These are phyloP conservation scores for Cetonia aurata DNA, from an alignment of 2,888 invertebrate genomes.

Conservation along the genomic window DNA sequence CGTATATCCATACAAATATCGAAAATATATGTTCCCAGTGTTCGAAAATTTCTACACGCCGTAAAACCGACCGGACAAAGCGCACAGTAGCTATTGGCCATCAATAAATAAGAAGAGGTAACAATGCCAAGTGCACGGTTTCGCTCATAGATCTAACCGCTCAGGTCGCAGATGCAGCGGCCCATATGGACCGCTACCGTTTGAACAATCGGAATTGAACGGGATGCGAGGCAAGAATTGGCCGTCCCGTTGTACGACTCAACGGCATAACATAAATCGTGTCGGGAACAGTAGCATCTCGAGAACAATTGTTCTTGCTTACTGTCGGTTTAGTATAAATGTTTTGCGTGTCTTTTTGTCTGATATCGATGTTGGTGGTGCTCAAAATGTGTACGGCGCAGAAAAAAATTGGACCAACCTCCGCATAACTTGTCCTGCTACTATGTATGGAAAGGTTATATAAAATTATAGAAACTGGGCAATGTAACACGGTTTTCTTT, in stretches of 20 bases:
- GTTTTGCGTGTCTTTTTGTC: conserved; percentile 59
- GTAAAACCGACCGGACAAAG: conserved; percentile 56
- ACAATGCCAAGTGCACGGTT: conserved; percentile 65
- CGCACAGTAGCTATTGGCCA: conserved; percentile 65
- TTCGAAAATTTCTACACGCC: conserved; percentile 57
- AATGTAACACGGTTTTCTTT: too few species aligned
- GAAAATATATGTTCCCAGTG: conserved; percentile 54
- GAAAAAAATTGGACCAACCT: conserved; percentile 33
- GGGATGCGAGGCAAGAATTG: conserved; percentile 51
- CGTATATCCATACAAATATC: conserved; percentile 51
- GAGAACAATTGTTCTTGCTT: conserved; percentile 67
- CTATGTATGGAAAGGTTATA: background rate
- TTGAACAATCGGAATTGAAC: conserved; percentile 56
- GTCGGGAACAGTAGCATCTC: conserved; percentile 65
- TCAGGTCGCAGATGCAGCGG: conserved; percentile 58
- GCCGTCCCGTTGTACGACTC: conserved; percentile 57
- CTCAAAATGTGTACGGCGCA: conserved; percentile 51
- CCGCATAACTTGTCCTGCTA: conserved; percentile 9
- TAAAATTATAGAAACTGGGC: too few species aligned
- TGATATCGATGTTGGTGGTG: conserved; percentile 57
- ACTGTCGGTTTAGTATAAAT: conserved; percentile 65
- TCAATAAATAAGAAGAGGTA: conserved; percentile 66
- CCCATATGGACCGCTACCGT: conserved; percentile 50
- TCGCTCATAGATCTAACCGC: conserved; percentile 62
- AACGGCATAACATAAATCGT: conserved; percentile 64